These are phyloP conservation scores for Phataginus tetradactyla DNA, from an alignment of 2,797 vertebrate species.

Conservation along the genomic window DNA sequence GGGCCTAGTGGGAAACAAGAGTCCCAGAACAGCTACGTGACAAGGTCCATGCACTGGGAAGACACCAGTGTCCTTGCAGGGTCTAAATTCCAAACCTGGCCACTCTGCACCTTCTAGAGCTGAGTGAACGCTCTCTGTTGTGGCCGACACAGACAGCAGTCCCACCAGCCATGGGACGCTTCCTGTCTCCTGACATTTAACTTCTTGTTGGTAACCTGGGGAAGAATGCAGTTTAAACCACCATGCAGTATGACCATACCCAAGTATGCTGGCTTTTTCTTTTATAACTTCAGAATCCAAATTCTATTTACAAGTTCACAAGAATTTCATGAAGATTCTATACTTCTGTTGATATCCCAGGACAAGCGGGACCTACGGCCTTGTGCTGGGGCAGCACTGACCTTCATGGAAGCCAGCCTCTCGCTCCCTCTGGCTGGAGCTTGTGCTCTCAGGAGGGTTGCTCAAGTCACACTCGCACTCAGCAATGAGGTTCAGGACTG, in stretches of 20 bases:
- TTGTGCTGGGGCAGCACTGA: background rate
- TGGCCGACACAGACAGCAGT: rapidly evolving
- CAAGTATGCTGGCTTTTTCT: background rate
- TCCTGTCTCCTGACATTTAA: background rate
- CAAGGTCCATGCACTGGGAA: rapidly evolving
- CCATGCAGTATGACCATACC: background rate
- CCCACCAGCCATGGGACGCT: background rate
- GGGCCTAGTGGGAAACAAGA: background rate
- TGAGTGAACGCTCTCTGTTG: rapidly evolving
- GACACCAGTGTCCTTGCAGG: rapidly evolving
- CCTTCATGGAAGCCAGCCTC: slow-evolving; percentile 77
- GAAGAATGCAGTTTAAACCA: background rate
- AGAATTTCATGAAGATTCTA: background rate
- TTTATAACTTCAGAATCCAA: background rate
- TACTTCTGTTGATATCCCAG: background rate
- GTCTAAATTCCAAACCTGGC: rapidly evolving
- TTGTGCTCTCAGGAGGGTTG: slow-evolving; percentile 72
- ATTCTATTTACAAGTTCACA: background rate
- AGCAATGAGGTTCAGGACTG: slow-evolving; percentile 86
- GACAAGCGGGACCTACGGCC: background rate
- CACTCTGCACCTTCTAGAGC: background rate
- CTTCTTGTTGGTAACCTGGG: background rate
- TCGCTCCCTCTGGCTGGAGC: slow-evolving; percentile 74
- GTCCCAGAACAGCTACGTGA: rapidly evolving
- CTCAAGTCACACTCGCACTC: slow-evolving; percentile 78